Evolutionary conservation across 2,888 invertebrate species (phyloP).

Genomic region (Odontomyia ornata): DNA sequence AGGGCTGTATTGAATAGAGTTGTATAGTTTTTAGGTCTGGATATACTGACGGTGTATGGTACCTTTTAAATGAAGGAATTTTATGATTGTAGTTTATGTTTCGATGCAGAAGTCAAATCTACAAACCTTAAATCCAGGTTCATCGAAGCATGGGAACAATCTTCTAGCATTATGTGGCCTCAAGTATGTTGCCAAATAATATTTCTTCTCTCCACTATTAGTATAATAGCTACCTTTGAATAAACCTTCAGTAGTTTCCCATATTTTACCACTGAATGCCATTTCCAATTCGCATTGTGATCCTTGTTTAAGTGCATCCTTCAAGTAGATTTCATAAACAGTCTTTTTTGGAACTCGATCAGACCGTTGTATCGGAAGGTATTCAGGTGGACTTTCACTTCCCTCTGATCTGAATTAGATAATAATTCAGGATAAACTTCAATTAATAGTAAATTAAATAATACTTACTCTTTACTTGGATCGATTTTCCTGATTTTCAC

Average conservation of each 20-base stretch:
- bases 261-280: conserved; percentile 72
- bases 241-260: conserved; percentile 73
- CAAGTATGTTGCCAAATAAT: conserved; percentile 75
- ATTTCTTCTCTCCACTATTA: conserved; percentile 60
- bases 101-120: background rate
- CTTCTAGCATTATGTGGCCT: conserved; percentile 78
- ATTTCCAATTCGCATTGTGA: conserved; percentile 72
- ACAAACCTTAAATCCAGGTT: conserved; percentile 76
- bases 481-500: conserved; percentile 63
- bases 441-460: background rate
- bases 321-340: conserved; percentile 70
- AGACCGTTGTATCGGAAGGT: conserved; percentile 60
- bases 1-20: conserved; percentile 74
- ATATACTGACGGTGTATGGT: conserved; percentile 72
- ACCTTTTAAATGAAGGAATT: conserved; percentile 66
- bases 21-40: conserved; percentile 68
- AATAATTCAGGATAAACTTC: background rate
- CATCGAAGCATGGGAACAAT: conserved; percentile 84
- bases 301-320: conserved; percentile 68
- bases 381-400: conserved; percentile 49
- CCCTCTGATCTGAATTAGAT: conserved; percentile 15
- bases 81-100: background rate
- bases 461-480: conserved; percentile 19
- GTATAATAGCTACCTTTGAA: conserved; percentile 74
- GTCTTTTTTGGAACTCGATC: conserved; percentile 71